A percentile compares a stretch with the other conserved stretches of the same genome.
phyloP scores from a whole-genome alignment of 2,797 vertebrate species.

The Cryptoblepharus egeriae region DNA sequence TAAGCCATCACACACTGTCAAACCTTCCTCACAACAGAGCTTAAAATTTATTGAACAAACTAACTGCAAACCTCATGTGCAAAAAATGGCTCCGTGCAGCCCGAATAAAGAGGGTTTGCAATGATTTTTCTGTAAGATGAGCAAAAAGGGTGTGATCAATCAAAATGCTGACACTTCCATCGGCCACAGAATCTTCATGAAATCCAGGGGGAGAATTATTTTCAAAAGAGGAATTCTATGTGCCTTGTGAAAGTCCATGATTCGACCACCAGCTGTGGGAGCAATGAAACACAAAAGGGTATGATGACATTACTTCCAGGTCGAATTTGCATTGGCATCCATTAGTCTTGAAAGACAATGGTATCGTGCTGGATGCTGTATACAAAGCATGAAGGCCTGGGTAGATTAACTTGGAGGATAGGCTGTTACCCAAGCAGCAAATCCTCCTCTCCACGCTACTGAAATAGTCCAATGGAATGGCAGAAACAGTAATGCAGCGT shows the following conservation, averaged over 20 bases:
- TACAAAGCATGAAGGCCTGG: no score
- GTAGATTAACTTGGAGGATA: no score
- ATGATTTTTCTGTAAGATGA: slow-evolving; percentile 24
- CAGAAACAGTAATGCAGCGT: no score
- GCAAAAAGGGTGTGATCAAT: slow-evolving; percentile 27
- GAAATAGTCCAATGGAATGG: no score
- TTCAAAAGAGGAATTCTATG: not conserved
- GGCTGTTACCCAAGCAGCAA: no score
- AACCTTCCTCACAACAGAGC: slow-evolving; percentile 12
- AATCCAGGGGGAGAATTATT: slow-evolving; percentile 2
- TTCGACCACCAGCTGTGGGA: not conserved
- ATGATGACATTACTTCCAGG: no score
- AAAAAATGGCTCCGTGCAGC: not conserved
- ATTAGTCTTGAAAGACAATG: no score
- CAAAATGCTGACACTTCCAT: slow-evolving; percentile 29
- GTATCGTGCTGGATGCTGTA: no score
- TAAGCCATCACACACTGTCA: slow-evolving; percentile 34
- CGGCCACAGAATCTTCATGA: not conserved
- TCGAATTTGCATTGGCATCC: no score
- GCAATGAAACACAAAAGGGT: not conserved
- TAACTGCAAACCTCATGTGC: not conserved
- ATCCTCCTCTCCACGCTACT: no score
- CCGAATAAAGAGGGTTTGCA: not conserved
- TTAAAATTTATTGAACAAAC: slow-evolving; percentile 23
- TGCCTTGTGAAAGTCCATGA: not conserved